Evolutionary conservation across 92 coral and sea anemone species (phyloP), one percentile per base, ranked within the genome.

Genomic region (Parazoanthus swiftii): DNA sequence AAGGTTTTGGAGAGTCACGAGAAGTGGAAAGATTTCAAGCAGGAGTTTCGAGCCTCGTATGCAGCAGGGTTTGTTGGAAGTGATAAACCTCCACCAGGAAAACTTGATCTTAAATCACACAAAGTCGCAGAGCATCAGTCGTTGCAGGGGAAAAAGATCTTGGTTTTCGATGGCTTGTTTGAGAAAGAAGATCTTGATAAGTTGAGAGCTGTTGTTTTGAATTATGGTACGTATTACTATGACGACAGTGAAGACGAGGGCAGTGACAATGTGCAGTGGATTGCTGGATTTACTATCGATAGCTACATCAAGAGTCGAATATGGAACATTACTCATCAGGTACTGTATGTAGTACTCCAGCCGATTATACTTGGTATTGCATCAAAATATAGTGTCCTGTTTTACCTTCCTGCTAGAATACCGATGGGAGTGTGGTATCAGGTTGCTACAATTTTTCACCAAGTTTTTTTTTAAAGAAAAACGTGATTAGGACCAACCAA

Each of bases 211-310:
- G 89, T 89, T 46, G 90, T 97, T 11, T 88, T 97, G 42, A 97
- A 92, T 33, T 92, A 95, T 90, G 99, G 99, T 14, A 88, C 91
- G 8, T 97, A 95, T 86, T 97, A 94, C 86, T 97, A 94, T 80
- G 99, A 97, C 63, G 99, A 97, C 68, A 92, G 95, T 43, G 97
- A 96, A 81, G 95, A 92, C 13, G 89, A 88, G 9, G 96, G 91
- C 25, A 95, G 97, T 85, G 99, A 97, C 84, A 97, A 97, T 90
- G 99, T 97, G 13, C 99, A 97, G 76, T 97, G 99, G 99, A 97
- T 97, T 59, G 99, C 99, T 0, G 99, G 96, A 3, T 97, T 97
- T 86, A 71, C 95, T 50, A 79, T 97, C 71, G 95, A 95, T 83
- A 89, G 86, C 20, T 97, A 91, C 90, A 90, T 97, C 48, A 84